phyloP scores from a whole-genome alignment of 2,113 vertebrate species.

The Syrrhaptes paradoxus region DNA sequence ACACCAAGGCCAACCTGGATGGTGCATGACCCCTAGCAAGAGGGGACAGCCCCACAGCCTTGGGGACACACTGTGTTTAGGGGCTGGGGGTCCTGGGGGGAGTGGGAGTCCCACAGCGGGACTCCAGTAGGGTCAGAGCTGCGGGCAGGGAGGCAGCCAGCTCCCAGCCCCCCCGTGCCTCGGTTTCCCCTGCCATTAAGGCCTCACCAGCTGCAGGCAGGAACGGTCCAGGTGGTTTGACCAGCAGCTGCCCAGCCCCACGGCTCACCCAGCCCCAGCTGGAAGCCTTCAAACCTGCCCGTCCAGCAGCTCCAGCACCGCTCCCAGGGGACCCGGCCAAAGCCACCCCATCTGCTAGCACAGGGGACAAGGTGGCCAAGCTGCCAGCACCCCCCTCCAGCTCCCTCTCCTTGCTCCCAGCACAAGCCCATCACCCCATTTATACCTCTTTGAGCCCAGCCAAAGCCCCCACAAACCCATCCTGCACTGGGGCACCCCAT shows the following conservation, averaged over 20 bases:
- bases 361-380: not conserved
- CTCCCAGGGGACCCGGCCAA: not conserved
- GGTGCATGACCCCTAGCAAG: not conserved
- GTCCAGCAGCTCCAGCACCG: not conserved
- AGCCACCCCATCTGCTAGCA: not conserved
- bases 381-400: not conserved
- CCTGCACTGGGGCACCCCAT: accelerated
- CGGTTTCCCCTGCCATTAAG: not conserved
- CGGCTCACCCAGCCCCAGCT: not conserved
- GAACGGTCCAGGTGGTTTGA: not conserved
- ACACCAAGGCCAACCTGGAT: not conserved
- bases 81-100: accelerated
- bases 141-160: not conserved
- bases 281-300: no score
- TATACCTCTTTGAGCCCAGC: accelerated
- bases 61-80: not conserved
- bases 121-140: not conserved
- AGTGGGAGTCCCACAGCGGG: accelerated
- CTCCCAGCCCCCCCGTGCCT: not conserved
- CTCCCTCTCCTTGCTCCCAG: not conserved
- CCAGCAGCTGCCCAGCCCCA: not conserved
- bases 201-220: not conserved
- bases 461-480: not conserved
- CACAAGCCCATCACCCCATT: not conserved
- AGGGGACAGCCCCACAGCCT: not conserved